phyloP scores from a whole-genome alignment of 1,140 invertebrate genomes.

The Meloidogyne exigua region DNA sequence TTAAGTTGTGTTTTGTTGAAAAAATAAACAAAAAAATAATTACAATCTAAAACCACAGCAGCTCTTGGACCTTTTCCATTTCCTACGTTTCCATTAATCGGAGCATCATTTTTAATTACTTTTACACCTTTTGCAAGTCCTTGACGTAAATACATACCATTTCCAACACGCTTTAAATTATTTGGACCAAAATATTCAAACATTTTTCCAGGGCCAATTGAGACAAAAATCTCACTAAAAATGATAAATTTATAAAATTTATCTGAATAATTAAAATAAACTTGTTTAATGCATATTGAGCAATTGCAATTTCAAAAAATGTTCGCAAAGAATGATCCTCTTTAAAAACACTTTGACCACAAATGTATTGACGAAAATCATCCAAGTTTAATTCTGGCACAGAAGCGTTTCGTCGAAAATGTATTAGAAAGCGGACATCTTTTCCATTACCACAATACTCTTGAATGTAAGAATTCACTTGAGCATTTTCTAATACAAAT shows the following conservation, averaged over 20 bases:
- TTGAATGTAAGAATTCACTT: conserved; percentile 37
- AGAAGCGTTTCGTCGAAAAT: background rate
- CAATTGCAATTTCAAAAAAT: conserved; percentile 36
- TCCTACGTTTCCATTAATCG: background rate
- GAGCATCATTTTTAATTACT: conserved; percentile 24
- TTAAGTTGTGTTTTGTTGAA: background rate
- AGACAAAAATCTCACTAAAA: conserved; percentile 29
- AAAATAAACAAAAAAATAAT: conserved; percentile 6
- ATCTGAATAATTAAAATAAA: conserved; percentile 9
- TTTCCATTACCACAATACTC: conserved; percentile 33
- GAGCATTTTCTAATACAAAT: conserved; percentile 13
- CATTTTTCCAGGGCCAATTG: conserved; percentile 35
- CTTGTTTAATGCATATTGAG: conserved; percentile 40
- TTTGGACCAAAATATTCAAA: conserved; percentile 20
- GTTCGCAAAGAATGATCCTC: conserved; percentile 38
- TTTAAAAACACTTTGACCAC: conserved; percentile 28
- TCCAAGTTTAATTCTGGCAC: conserved; percentile 18
- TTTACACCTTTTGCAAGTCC: conserved; percentile 37
- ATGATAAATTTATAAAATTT: background rate
- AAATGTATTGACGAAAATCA: conserved; percentile 33
- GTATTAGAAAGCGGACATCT: conserved; percentile 24
- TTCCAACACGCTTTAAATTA: conserved; percentile 18
- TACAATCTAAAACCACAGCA: conserved; percentile 36
- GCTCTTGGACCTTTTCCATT: conserved; percentile 27
- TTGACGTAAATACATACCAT: conserved; percentile 31